phyloP scores from a whole-genome alignment of 2,888 invertebrate genomes.

The Dicyrtomina minuta region DNA sequence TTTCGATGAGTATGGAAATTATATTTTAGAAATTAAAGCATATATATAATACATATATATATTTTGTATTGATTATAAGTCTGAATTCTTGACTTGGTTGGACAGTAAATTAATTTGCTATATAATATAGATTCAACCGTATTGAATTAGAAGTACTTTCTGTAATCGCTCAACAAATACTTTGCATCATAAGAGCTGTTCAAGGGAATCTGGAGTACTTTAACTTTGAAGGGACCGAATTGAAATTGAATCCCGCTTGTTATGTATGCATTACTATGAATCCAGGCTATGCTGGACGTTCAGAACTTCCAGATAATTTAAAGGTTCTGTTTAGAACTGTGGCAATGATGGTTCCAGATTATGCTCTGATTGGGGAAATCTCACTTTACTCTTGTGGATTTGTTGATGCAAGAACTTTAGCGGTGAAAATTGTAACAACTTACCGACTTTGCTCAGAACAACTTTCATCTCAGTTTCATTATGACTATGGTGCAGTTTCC shows the following conservation, averaged over 20 bases:
- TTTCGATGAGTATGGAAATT: slow-evolving; percentile 71
- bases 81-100: too few relatives aligned
- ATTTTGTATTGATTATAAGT: slow-evolving; percentile 94
- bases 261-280: slow-evolving; percentile 93
- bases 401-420: slow-evolving; percentile 73
- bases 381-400: slow-evolving; percentile 93
- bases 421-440: slow-evolving; percentile 90
- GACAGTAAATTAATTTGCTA: too few relatives aligned
- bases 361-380: slow-evolving; percentile 93
- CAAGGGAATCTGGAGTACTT: slow-evolving; percentile 76
- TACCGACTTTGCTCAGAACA: slow-evolving; percentile 93
- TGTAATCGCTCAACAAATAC: slow-evolving; percentile 90
- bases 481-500: slow-evolving; percentile 90
- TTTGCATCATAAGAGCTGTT: slow-evolving; percentile 85
- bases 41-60: too few relatives aligned
- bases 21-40: background rate
- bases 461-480: slow-evolving; percentile 89
- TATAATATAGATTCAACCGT: slow-evolving; percentile 63
- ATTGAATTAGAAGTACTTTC: slow-evolving; percentile 89
- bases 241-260: slow-evolving; percentile 83
- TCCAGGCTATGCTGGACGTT: slow-evolving; percentile 76
- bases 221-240: slow-evolving; percentile 87
- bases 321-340: slow-evolving; percentile 85
- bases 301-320: slow-evolving; percentile 89
- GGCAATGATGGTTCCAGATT: slow-evolving; percentile 97